Base-by-base conservation (phyloP, 2,797 vertebrate species). In the Scleropages formosus region DNA sequence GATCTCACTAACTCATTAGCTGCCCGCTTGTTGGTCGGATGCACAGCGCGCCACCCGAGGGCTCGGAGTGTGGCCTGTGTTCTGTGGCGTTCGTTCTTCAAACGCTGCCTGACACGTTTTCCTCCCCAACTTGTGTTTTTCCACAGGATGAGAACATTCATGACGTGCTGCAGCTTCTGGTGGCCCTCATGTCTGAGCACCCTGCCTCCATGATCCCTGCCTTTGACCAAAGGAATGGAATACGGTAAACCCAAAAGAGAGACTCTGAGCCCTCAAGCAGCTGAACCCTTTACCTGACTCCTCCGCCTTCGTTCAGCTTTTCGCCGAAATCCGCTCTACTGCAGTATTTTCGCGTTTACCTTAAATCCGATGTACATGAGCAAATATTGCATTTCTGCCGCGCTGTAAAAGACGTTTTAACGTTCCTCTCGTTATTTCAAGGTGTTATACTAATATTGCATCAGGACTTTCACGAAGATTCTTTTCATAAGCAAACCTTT, bases 131-230 rank as follows among this genome's bases (percentile, higher is more conserved):
- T 39, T 39, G 60, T 8, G 59, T 22, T 24, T 51, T 47, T 16
- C 68, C 62, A 20, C 87, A 99, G 98, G 98, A 99, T 88, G 98
- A 99, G 92, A 99, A 99, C 83, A 98, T 99, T 85, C 98, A 99
- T 75, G 98, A 99, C 77, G 97, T 99, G 72, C 93, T 99, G 74
- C 97, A 99, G 88, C 88, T 99, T 83, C 83, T 99, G 72, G 98
- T 99, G 83, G 98, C 97, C 81, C 93, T 99, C 15, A 99, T 99
- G 98, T 99, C 98, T 8, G 98, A 99, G 82, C 98, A 99, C 74
- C 98, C 98, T 6, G 97, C 98, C 8, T 99, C 98, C 76, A 99
- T 99, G 98, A 99, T 99, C 85, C 98, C 98, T 49, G 97, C 98
- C 1, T 99, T 99, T 82, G 97, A 99, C 91, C 97, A 98, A 91